phyloP scores from a whole-genome alignment of 2,888 invertebrate genomes.

The Gortyna flavago region DNA sequence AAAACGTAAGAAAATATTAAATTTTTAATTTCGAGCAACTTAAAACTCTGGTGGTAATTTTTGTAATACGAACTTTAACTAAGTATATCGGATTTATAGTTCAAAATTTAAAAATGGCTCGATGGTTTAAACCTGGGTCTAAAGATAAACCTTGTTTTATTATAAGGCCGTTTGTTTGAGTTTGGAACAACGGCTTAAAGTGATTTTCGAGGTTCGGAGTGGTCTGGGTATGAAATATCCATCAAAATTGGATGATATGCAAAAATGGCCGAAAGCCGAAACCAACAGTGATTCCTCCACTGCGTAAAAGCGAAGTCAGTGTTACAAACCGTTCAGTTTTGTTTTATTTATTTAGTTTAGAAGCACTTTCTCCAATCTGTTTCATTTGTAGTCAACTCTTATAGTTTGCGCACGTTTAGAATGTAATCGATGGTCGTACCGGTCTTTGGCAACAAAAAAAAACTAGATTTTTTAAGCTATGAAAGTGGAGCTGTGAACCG shows the following conservation, averaged over 20 bases:
- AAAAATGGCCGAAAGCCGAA: background rate
- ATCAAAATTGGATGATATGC: background rate
- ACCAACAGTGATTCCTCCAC: background rate
- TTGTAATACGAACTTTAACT: too few relatives aligned
- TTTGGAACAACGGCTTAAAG: too few relatives aligned
- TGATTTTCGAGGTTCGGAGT: background rate
- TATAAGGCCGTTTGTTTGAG: too few relatives aligned
- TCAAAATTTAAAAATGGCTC: too few relatives aligned
- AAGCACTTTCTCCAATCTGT: conserved; percentile 46
- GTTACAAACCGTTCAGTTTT: conserved; percentile 17
- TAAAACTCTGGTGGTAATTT: too few relatives aligned
- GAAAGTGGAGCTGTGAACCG: background rate
- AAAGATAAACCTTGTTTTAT: too few relatives aligned
- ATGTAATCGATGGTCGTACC: conserved; percentile 27
- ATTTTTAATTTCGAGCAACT: too few relatives aligned
- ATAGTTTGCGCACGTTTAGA: conserved; percentile 21
- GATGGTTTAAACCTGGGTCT: too few relatives aligned
- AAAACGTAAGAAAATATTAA: too few relatives aligned
- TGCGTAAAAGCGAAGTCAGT: background rate
- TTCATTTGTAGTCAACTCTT: conserved; percentile 14
- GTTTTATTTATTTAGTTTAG: conserved; percentile 35
- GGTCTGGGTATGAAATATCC: background rate
- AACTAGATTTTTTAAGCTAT: background rate
- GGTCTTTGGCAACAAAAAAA: conserved; percentile 9
- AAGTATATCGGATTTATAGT: too few relatives aligned